Conservation (phyloP, 1,140 invertebrate genomes). For the Adelges cooleyi region DNA sequence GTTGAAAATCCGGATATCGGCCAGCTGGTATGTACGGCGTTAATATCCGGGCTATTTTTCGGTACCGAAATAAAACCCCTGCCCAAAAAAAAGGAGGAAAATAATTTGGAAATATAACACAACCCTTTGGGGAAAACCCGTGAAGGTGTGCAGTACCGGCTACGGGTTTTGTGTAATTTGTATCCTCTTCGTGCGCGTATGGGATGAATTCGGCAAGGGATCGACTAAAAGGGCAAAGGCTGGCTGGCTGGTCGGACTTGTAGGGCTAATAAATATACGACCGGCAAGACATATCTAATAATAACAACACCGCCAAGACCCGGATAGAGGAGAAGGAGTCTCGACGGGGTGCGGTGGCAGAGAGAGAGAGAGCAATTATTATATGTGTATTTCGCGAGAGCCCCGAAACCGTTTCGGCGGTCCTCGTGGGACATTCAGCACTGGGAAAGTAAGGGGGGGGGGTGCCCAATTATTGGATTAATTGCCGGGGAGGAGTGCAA, state of each 20-base stretch:
- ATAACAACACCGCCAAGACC: neutral
- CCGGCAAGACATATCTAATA: too few relatives aligned
- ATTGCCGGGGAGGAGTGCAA: neutral
- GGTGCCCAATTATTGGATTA: slow-evolving; percentile 25
- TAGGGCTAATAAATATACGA: neutral
- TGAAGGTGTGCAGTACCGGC: too few relatives aligned
- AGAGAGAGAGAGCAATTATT: neutral
- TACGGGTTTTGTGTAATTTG: slow-evolving; percentile 25
- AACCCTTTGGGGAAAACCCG: slow-evolving; percentile 18
- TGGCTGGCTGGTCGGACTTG: too few relatives aligned
- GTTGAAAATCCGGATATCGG: too few relatives aligned
- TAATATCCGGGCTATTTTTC: too few relatives aligned
- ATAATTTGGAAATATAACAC: slow-evolving; percentile 24
- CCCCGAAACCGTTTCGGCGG: neutral
- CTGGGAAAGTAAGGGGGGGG: neutral
- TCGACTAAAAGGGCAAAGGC: too few relatives aligned
- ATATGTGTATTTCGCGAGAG: too few relatives aligned
- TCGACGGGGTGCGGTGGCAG: neutral
- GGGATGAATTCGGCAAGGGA: neutral
- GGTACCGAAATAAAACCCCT: too few relatives aligned
- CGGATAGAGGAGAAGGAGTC: too few relatives aligned
- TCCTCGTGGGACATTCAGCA: neutral
- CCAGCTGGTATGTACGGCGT: too few relatives aligned
- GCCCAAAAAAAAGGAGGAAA: neutral
- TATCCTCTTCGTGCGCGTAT: neutral